Conservation (phyloP, 2,113 vertebrate genomes). For the Takifugu flavidus region DNA sequence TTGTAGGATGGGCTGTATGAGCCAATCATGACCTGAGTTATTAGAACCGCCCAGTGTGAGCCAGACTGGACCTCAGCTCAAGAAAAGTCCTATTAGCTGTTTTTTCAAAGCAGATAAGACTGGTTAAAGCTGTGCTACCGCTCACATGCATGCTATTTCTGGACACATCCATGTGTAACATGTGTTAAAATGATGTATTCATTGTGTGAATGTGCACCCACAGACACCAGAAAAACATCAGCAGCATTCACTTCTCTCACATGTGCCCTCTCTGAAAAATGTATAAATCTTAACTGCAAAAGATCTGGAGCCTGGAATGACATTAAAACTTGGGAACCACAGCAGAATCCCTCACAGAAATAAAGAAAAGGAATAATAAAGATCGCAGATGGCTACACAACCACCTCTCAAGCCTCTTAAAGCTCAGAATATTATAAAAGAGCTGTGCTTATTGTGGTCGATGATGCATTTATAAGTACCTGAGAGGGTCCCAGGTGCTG, state of each 20-base stretch:
- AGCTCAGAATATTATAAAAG: conserved; percentile 37
- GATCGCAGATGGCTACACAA: conserved; percentile 14
- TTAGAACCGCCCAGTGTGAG: neutral
- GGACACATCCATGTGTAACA: too few species aligned
- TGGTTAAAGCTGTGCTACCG: neutral
- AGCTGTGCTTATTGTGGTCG: conserved; percentile 6
- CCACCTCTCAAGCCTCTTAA: conserved; percentile 1
- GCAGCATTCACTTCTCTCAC: too few species aligned
- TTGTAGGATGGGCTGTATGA: conserved; percentile 32
- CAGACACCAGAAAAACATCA: too few species aligned
- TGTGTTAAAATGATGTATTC: too few species aligned
- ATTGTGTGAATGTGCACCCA: too few species aligned
- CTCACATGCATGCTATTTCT: neutral
- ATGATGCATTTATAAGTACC: conserved; percentile 23
- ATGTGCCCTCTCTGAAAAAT: too few species aligned
- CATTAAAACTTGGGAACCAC: too few species aligned
- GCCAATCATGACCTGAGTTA: conserved; percentile 47
- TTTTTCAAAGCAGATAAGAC: conserved; percentile 1
- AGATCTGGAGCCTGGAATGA: too few species aligned
- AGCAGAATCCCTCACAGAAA: neutral
- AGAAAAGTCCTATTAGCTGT: conserved; percentile 24
- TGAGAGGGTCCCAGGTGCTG: conserved; percentile 22
- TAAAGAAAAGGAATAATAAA: conserved; percentile 3
- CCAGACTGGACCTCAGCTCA: conserved; percentile 8
- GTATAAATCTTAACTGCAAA: too few species aligned